A percentile compares a stretch with the other conserved stretches of the same genome.
Evolutionary conservation across 2,797 vertebrate species (phyloP).

Genomic region (Sebastes steindachneri): DNA sequence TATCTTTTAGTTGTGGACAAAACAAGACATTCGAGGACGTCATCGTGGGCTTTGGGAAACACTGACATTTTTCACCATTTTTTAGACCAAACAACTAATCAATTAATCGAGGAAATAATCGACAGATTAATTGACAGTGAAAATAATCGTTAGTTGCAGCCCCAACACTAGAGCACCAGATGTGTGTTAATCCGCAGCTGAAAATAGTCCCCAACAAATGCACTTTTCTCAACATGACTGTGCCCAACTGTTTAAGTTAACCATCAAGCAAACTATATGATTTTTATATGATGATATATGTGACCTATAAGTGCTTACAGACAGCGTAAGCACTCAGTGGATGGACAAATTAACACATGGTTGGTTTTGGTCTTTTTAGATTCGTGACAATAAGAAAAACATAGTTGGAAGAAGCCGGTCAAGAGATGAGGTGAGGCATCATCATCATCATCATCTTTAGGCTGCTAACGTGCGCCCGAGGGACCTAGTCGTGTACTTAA

Average conservation of each 20-base stretch:
- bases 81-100: too few relatives aligned
- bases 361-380: background rate
- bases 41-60: too few relatives aligned
- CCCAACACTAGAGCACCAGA: background rate
- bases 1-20: too few relatives aligned
- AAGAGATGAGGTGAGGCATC: background rate
- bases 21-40: too few relatives aligned
- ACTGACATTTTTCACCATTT: too few relatives aligned
- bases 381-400: background rate
- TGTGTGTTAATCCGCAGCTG: background rate
- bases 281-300: too few relatives aligned
- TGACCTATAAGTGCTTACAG: background rate
- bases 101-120: accelerated
- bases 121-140: too few relatives aligned
- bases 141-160: too few relatives aligned
- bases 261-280: background rate
- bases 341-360: background rate
- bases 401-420: background rate
- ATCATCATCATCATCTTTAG: background rate
- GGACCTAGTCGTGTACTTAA: background rate
- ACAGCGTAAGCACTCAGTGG: background rate
- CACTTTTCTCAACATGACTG: background rate
- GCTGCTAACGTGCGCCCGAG: background rate
- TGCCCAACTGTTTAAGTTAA: background rate
- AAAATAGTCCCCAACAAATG: background rate